Evolutionary conservation across 2,113 vertebrate species (phyloP), one percentile per base, ranked within the genome.

Genomic region (Salvelinus namaycush): DNA sequence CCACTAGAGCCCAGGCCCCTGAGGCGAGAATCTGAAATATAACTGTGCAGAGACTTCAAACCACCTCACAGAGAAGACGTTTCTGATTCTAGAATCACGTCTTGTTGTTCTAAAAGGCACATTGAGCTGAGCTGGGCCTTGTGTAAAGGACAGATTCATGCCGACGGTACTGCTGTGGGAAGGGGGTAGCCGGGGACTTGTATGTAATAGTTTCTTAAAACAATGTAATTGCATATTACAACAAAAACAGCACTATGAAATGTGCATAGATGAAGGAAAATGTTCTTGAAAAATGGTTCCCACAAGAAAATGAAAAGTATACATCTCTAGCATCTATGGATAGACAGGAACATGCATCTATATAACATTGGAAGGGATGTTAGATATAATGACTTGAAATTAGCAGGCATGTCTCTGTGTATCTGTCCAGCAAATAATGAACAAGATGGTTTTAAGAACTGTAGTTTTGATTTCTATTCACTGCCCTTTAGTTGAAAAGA

Each of bases 21-120:
- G 65, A 93, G 98, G 74, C 94, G 97, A 73, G 98, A 99, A 89
- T 99, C 98, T 0, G 97, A 98, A 89, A 99, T 99, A 93, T 99
- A 96, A 99, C 94, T 92, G 39, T 44, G 62, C 11, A 81, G 16
- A 54, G 5, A 76, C 67, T 76, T 22, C 85, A 80, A 79, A 79
- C 64, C 83, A 79, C 67, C 83, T 87, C 75, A 59, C 16, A 13
- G 39, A 85, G 73, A 90, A 88, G 83, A 88, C 82, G 87, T 84
- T 87, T 89, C 73, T 81, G 83, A 86, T 87, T 89, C 73, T 82
- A 84, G 85, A 76, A 83, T 79, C 79, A 83, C 79, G 88, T 89
- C 48, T 85, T 49, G 90, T 88, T 48, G 90, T 88, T 93, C 91
- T 59, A 59, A 88, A 81, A 89, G 91, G 94, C 93, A 83, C 76